Percentiles rank a stretch among this genome's conserved stretches.
Conservation (phyloP, 2,888 invertebrate genomes). For the Athalia circularis region DNA sequence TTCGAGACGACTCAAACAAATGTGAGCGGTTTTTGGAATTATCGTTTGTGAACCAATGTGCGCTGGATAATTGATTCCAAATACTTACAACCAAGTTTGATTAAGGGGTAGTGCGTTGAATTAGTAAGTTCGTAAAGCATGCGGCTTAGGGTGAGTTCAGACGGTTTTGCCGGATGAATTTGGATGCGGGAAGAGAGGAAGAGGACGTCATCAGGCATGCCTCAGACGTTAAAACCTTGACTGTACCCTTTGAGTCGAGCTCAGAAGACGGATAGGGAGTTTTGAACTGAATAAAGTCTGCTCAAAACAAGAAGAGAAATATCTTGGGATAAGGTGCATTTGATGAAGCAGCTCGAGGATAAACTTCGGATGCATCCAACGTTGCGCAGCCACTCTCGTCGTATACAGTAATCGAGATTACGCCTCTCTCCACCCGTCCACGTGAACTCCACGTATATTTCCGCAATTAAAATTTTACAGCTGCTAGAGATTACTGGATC, state of each 20-base stretch:
- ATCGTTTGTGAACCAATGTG: background rate
- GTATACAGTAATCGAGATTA: too few relatives aligned
- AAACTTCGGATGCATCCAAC: slow-evolving; percentile 5
- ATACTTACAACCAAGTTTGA: too few relatives aligned
- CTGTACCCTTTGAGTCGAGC: background rate
- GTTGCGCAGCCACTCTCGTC: background rate
- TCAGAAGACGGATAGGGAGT: too few relatives aligned
- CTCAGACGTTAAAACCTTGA: slow-evolving; percentile 1
- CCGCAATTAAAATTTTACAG: slow-evolving; percentile 25
- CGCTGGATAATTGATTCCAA: background rate
- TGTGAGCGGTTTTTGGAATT: background rate
- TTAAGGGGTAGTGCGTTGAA: background rate
- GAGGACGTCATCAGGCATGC: background rate
- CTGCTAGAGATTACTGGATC: slow-evolving; percentile 24
- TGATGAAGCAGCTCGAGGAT: slow-evolving; percentile 11
- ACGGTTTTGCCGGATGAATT: background rate
- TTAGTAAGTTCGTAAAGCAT: slow-evolving; percentile 13
- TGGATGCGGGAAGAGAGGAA: background rate
- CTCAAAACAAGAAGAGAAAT: too few relatives aligned
- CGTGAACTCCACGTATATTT: background rate
- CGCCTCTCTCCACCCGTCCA: background rate
- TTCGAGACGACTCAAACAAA: too few relatives aligned
- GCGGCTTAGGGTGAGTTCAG: background rate
- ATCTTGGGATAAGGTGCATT: background rate
- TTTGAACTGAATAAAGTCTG: too few relatives aligned